Conservation (phyloP, 2,888 invertebrate species). For the Atethmia centrago region DNA sequence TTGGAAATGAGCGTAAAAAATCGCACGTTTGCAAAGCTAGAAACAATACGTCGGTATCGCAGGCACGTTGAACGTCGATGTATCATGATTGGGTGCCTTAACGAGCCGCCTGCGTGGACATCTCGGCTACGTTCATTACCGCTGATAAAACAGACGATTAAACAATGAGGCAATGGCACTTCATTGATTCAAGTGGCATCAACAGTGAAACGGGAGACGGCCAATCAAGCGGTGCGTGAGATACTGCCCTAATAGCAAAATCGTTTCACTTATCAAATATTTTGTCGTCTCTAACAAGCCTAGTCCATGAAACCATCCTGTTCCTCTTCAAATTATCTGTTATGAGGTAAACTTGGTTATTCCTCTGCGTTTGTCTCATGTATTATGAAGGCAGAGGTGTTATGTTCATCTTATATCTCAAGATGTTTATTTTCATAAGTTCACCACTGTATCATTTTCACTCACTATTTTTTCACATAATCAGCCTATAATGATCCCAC, state of each 20-base stretch:
- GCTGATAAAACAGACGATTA: slow-evolving; percentile 88
- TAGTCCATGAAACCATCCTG: slow-evolving; percentile 53
- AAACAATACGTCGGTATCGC: slow-evolving; percentile 39
- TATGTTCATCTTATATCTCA: not conserved
- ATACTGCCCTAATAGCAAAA: slow-evolving; percentile 63
- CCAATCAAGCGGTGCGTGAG: slow-evolving; percentile 78
- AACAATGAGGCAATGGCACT: slow-evolving; percentile 87
- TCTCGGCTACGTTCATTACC: slow-evolving; percentile 78
- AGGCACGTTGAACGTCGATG: slow-evolving; percentile 44
- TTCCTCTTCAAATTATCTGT: slow-evolving; percentile 51
- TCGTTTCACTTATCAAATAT: slow-evolving; percentile 62
- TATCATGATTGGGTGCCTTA: slow-evolving; percentile 68
- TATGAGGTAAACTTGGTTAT: slow-evolving; percentile 43
- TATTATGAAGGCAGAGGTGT: slow-evolving; percentile 10
- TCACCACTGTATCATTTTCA: slow-evolving; percentile 4
- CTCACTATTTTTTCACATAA: too few species aligned
- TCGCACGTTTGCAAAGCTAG: slow-evolving; percentile 32
- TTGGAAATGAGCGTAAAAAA: slow-evolving; percentile 47
- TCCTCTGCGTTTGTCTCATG: slow-evolving; percentile 11
- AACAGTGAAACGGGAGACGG: slow-evolving; percentile 82
- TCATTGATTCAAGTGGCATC: slow-evolving; percentile 88
- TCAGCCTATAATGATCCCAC: too few species aligned
- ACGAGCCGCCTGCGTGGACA: slow-evolving; percentile 65
- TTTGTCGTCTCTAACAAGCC: slow-evolving; percentile 49
- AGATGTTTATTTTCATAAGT: slow-evolving; percentile 22